A percentile compares a stretch with the other conserved stretches of the same genome.
Conservation (phyloP, 2,888 invertebrate genomes). For the Drosophila fulvimacula region DNA sequence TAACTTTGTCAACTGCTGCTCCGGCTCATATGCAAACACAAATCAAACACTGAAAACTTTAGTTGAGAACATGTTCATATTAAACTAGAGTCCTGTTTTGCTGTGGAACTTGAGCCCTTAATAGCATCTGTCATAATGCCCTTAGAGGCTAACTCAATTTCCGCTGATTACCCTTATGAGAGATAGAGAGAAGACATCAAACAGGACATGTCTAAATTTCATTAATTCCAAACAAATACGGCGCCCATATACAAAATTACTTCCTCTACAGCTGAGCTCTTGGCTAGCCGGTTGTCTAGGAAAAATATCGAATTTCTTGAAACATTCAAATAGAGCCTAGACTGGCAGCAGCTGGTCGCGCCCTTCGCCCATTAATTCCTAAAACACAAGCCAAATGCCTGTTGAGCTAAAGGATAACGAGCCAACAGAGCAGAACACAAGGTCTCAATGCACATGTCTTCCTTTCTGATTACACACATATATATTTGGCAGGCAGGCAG, state of each 20-base stretch:
- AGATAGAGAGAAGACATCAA: conserved; percentile 35
- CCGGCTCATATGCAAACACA: conserved; percentile 43
- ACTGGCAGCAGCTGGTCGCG: conserved; percentile 50
- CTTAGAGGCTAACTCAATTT: conserved; percentile 73
- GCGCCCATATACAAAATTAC: conserved; percentile 72
- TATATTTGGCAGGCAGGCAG: conserved; percentile 27
- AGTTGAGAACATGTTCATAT: conserved; percentile 32
- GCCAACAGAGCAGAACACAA: conserved; percentile 34
- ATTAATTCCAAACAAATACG: conserved; percentile 76
- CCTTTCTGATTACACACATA: conserved; percentile 64
- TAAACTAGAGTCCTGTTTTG: conserved; percentile 21
- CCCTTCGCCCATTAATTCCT: conserved; percentile 58
- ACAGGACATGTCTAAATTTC: conserved; percentile 70
- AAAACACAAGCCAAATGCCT: conserved; percentile 42
- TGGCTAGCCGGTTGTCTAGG: conserved; percentile 30
- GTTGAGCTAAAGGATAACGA: conserved; percentile 73
- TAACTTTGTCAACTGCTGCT: conserved; percentile 4
- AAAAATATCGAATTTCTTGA: conserved; percentile 69
- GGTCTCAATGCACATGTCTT: conserved; percentile 70
- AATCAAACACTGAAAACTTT: conserved; percentile 32
- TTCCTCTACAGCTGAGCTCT: conserved; percentile 54
- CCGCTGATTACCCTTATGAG: conserved; percentile 71
- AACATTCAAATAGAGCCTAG: conserved; percentile 60
- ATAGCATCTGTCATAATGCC: conserved; percentile 61
- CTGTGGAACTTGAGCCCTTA: conserved; percentile 18